Percentiles rank a stretch among this genome's conserved stretches.
Conservation (phyloP, 2,797 vertebrate genomes). For the Epinephelus malabaricus region DNA sequence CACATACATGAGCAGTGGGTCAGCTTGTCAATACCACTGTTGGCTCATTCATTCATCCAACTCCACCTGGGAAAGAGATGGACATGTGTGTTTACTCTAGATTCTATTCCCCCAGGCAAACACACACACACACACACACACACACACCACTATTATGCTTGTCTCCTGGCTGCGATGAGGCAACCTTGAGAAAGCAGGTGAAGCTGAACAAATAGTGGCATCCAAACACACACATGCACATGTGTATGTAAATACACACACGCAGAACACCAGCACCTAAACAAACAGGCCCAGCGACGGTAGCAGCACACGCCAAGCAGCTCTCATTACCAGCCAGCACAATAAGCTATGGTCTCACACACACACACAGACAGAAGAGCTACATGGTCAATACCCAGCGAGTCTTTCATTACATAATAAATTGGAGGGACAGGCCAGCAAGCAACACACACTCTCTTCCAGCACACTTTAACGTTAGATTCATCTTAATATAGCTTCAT, state of each 20-base stretch:
- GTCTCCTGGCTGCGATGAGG: conserved; percentile 54
- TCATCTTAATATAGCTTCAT: not conserved
- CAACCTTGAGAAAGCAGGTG: conserved; percentile 70
- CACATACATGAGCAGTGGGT: not conserved
- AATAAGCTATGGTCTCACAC: conserved; percentile 59
- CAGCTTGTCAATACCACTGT: conserved; percentile 49
- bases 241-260: conserved; percentile 56
- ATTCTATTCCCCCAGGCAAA: conserved; percentile 75
- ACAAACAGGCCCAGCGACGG: conserved; percentile 56
- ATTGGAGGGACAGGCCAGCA: not conserved
- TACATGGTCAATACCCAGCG: conserved; percentile 10
- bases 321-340: conserved; percentile 72
- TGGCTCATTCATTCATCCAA: conserved; percentile 68
- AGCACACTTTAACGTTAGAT: not conserved
- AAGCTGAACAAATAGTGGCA: conserved; percentile 76
- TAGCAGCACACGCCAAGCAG: conserved; percentile 63
- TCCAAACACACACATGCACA: conserved; percentile 26
- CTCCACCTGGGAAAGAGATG: conserved; percentile 79
- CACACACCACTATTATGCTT: conserved; percentile 62
- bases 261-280: conserved; percentile 63
- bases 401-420: conserved; percentile 29
- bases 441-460: not conserved
- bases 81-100: conserved; percentile 80
- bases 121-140: conserved; percentile 45
- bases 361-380: conserved; percentile 7